Conservation (phyloP, 2,797 vertebrate species). For the Australoheros facetus region DNA sequence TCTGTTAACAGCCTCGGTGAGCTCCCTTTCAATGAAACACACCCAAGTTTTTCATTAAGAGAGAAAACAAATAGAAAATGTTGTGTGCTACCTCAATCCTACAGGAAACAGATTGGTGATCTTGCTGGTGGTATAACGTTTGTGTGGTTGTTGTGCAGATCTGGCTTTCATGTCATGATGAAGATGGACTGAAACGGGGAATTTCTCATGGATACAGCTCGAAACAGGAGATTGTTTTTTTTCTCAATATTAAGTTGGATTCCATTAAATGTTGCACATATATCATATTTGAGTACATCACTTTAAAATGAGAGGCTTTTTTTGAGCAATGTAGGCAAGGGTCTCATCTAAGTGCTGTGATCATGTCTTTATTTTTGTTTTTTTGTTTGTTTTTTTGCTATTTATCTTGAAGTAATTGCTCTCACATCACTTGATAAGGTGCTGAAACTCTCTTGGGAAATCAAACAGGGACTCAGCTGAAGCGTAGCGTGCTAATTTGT, state of each 20-base stretch:
- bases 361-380: not conserved
- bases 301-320: not conserved
- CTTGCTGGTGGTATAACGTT: too few species aligned
- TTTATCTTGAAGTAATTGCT: conserved; percentile 61
- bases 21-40: not conserved
- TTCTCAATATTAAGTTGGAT: not conserved
- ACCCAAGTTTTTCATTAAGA: not conserved
- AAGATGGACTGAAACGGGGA: not conserved
- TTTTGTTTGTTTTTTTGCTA: conserved; percentile 42
- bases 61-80: too few species aligned
- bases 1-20: not conserved
- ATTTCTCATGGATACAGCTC: not conserved
- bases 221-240: not conserved
- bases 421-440: conserved; percentile 37
- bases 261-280: not conserved
- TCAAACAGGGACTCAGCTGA: conserved; percentile 46
- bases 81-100: too few species aligned
- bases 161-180: not conserved
- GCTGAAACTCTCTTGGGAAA: conserved; percentile 55
- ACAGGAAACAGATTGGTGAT: too few species aligned
- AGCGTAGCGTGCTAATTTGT: conserved; percentile 9
- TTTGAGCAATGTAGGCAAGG: not conserved
- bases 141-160: not conserved
- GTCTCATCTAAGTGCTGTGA: not conserved
- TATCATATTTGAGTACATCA: not conserved